Evolutionary conservation across 1,140 invertebrate species (phyloP).

Genomic region (Phortica variegata): DNA sequence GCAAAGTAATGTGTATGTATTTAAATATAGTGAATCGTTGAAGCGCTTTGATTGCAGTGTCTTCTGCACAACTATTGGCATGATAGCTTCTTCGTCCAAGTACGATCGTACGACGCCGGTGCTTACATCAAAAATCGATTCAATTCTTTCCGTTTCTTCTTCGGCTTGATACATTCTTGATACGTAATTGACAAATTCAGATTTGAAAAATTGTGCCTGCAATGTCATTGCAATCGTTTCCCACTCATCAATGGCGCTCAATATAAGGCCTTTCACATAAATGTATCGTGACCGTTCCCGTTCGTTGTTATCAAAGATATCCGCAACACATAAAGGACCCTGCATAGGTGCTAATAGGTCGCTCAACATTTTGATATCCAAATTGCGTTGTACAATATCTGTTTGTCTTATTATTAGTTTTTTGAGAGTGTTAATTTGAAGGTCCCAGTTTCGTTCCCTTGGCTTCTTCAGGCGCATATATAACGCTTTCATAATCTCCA

Average conservation of each 20-base stretch:
- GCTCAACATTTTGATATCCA: slow-evolving; percentile 14
- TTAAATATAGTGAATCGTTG: slow-evolving; percentile 36
- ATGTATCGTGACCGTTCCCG: slow-evolving; percentile 27
- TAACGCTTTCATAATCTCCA: slow-evolving; percentile 35
- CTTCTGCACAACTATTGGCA: slow-evolving; percentile 4
- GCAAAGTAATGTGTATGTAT: slow-evolving; percentile 39
- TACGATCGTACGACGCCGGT: too few relatives aligned
- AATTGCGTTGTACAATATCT: slow-evolving; percentile 17
- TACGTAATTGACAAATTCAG: slow-evolving; percentile 14
- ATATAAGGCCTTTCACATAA: slow-evolving; percentile 35
- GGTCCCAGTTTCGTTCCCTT: slow-evolving; percentile 34
- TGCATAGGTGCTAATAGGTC: slow-evolving; percentile 16
- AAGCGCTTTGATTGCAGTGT: slow-evolving; percentile 22
- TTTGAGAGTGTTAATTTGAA: slow-evolving; percentile 23
- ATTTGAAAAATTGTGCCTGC: slow-evolving; percentile 26
- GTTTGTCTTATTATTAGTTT: slow-evolving; percentile 22
- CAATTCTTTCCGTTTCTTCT: background rate
- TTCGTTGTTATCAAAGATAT: background rate
- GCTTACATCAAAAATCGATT: too few relatives aligned
- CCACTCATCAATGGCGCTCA: slow-evolving; percentile 35
- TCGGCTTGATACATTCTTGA: background rate
- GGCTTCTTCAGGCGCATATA: slow-evolving; percentile 35
- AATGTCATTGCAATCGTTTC: slow-evolving; percentile 19
- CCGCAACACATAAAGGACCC: too few relatives aligned
- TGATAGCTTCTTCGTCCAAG: too few relatives aligned